Evolutionary conservation across 2,113 vertebrate species (phyloP), one percentile per base, ranked within the genome.

Genomic region (Nerophis lumbriciformis): DNA sequence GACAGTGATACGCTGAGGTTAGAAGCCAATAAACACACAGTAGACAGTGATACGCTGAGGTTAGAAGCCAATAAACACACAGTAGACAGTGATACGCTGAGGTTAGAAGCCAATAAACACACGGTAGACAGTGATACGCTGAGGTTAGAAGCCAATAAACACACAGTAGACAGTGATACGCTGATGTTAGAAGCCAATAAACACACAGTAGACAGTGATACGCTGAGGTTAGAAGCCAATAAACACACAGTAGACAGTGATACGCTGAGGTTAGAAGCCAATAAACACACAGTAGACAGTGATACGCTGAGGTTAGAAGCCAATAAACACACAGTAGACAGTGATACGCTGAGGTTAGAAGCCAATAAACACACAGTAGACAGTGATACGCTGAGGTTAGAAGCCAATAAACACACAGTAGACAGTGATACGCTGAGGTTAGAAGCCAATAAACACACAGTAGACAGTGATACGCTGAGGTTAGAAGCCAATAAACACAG

Each of bases 1-100:
- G 6, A 59, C 50, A 78, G 58, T 55, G 57, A 75, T 61, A 61
- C 63, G 63, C 58, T 58, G 80, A 83, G 82, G 83, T 83, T 80
- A 77, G 82, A n/a, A n/a, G n/a, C n/a, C n/a, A n/a, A n/a, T n/a
- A n/a, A n/a, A n/a, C n/a, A n/a, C n/a, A n/a, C n/a, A n/a, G 21
- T 0, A 53, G 6, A 59, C 50, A 78, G 58, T 55, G 57, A 75
- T 61, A 61, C 63, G 63, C 58, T 58, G 80, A 83, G 82, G 83
- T n/a, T 45, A 6, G 38, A 69, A 63, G 7, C 69, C 48, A 61
- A 61, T 50, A 77, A 42, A 61, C 38, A 39, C 56, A 61, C 50
- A 54, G n/a, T n/a, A n/a, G n/a, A n/a, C n/a, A n/a, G n/a, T n/a
- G n/a, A n/a, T n/a, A n/a, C n/a, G n/a, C n/a, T n/a, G n/a, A n/a